These are phyloP conservation scores for Aptenodytes forsteri DNA, from an alignment of 2,113 vertebrate species.

Conservation along the genomic window DNA sequence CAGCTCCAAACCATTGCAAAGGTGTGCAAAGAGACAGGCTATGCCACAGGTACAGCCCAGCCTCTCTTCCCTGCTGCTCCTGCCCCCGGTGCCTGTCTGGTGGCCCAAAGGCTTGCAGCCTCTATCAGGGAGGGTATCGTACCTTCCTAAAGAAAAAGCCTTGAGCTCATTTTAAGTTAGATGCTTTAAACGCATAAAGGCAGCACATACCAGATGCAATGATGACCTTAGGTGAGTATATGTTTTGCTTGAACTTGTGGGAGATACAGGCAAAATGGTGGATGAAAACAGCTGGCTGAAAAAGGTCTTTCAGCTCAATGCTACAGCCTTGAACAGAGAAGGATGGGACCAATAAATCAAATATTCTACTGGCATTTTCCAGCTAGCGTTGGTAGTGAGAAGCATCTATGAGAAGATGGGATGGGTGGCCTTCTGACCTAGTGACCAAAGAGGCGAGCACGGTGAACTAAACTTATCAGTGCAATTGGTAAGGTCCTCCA, in stretches of 20 bases:
- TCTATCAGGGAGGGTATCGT: not conserved
- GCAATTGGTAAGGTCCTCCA: not conserved
- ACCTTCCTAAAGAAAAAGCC: not conserved
- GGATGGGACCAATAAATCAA: not conserved
- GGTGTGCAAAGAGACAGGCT: not conserved
- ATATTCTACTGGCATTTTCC: not conserved
- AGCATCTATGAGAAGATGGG: not conserved
- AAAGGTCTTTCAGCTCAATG: not conserved
- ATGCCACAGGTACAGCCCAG: not conserved
- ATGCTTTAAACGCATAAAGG: not conserved
- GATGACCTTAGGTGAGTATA: not conserved
- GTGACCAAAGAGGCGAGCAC: not conserved
- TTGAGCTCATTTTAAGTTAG: not conserved
- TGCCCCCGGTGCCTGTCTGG: accelerated
- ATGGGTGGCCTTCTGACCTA: not conserved
- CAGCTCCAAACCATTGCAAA: not conserved
- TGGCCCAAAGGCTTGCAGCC: not conserved
- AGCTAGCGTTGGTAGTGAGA: not conserved
- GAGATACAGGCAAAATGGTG: not conserved
- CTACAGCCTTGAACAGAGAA: not conserved
- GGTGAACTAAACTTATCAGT: not conserved
- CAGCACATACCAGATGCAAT: not conserved
- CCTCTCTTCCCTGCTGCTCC: not conserved
- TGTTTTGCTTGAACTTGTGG: not conserved
- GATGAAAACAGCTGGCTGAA: not conserved